Evolutionary conservation across 1,140 invertebrate genomes (phyloP).

Genomic region (Branchinecta lindahli): DNA sequence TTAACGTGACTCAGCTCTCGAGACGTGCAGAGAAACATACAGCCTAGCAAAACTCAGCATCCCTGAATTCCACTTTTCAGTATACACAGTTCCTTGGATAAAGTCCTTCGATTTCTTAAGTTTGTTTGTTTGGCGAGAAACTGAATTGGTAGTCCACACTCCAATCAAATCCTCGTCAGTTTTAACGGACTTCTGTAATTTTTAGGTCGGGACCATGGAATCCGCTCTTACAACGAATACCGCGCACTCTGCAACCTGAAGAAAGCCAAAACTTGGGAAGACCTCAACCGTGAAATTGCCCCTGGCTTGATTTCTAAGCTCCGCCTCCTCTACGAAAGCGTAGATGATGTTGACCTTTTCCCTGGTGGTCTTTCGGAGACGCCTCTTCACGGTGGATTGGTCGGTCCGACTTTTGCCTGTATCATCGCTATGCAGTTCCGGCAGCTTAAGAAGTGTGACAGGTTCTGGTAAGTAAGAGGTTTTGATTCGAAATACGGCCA

Average conservation of each 20-base stretch:
- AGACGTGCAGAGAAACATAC: too few species aligned
- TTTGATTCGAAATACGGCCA: too few species aligned
- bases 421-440: constrained; percentile 41
- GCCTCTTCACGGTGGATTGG: constrained; percentile 35
- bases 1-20: too few species aligned
- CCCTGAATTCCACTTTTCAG: too few species aligned
- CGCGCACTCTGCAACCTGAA: constrained; percentile 40
- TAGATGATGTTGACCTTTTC: constrained; percentile 42
- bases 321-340: constrained; percentile 32
- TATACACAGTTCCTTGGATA: too few species aligned
- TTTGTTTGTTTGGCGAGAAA: too few species aligned
- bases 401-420: constrained; percentile 42
- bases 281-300: constrained; percentile 46
- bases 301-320: constrained; percentile 31
- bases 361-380: constrained; percentile 39
- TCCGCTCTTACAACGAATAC: constrained; percentile 46
- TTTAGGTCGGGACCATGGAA: constrained; percentile 41
- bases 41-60: too few species aligned
- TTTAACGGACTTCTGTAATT: neutral
- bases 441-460: constrained; percentile 62
- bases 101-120: too few species aligned
- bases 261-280: constrained; percentile 49
- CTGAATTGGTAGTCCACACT: too few species aligned
- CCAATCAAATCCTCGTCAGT: neutral
- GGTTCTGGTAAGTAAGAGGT: constrained; percentile 55